Evolutionary conservation across 2,113 vertebrate species (phyloP).

Genomic region (Hiodon alosoides): DNA sequence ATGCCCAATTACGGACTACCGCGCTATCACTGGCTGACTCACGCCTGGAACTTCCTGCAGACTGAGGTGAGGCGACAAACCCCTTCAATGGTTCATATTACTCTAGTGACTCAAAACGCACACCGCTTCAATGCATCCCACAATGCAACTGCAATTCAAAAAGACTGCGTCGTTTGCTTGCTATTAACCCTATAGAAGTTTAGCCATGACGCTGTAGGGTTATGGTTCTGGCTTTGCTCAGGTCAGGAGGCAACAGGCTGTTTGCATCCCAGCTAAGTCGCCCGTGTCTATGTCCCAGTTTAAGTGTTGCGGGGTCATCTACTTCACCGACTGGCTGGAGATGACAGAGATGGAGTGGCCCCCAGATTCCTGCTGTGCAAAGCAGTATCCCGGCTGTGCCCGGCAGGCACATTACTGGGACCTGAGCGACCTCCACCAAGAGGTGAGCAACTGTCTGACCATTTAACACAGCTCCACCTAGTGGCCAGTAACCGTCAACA

Average conservation of each 20-base stretch:
- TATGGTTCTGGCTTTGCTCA: too few species aligned
- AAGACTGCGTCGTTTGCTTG: too few species aligned
- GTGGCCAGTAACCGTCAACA: too few species aligned
- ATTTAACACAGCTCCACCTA: neutral
- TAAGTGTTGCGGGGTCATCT: slow-evolving; percentile 94
- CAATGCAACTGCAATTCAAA: too few species aligned
- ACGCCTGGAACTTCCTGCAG: slow-evolving; percentile 97
- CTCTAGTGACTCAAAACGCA: too few species aligned
- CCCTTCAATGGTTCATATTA: too few species aligned
- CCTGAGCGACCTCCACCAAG: slow-evolving; percentile 92
- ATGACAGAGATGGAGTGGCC: slow-evolving; percentile 99
- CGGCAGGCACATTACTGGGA: slow-evolving; percentile 84
- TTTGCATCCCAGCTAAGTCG: too few species aligned
- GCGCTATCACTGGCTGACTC: slow-evolving; percentile 89
- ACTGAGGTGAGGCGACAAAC: slow-evolving; percentile 72
- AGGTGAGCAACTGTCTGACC: slow-evolving; percentile 63
- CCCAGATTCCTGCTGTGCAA: slow-evolving; percentile 92
- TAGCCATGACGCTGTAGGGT: neutral
- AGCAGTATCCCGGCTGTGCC: slow-evolving; percentile 88
- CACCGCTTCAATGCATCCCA: too few species aligned
- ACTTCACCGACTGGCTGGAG: slow-evolving; percentile 98
- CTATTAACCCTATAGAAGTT: too few species aligned
- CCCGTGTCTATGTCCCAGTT: slow-evolving; percentile 61
- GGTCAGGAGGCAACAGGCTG: too few species aligned
- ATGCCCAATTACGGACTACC: slow-evolving; percentile 90